A percentile compares a stretch with the other conserved stretches of the same genome.
Evolutionary conservation across 2,113 vertebrate species (phyloP).

Genomic region (Ictidomys tridecemlineatus): DNA sequence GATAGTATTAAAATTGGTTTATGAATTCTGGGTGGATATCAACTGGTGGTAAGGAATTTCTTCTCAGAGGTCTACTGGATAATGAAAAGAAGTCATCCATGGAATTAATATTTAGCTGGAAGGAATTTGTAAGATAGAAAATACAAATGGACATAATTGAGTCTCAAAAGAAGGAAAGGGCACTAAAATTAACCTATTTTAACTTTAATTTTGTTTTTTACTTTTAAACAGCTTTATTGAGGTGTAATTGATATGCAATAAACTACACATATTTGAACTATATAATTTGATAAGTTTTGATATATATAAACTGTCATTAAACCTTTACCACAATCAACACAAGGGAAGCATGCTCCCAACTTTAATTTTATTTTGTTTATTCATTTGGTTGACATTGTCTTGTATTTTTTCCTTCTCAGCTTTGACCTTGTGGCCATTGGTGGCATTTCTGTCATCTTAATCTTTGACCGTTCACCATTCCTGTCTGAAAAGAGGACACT

Average conservation of each 20-base stretch:
- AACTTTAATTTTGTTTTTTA: not conserved
- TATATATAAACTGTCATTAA: no score
- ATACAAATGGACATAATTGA: not conserved
- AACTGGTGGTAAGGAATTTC: not conserved
- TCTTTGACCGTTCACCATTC: constrained; percentile 98
- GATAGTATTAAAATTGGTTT: constrained; percentile 44
- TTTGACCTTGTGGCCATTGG: constrained; percentile 97
- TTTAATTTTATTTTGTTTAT: constrained; percentile 30
- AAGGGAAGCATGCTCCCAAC: not conserved
- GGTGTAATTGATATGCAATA: no score
- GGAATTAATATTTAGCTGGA: constrained; percentile 48
- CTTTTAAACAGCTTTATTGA: no score
- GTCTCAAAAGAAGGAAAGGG: not conserved
- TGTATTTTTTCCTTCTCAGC: constrained; percentile 87
- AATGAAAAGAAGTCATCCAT: constrained; percentile 53
- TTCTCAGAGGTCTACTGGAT: constrained; percentile 8
- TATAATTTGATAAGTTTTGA: no score
- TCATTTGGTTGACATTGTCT: constrained; percentile 12
- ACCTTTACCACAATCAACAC: no score
- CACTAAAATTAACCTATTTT: not conserved
- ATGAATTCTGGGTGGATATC: constrained; percentile 8
- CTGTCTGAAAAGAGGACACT: constrained; percentile 94
- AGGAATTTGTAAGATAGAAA: constrained; percentile 44
- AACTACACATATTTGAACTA: no score
- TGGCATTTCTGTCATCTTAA: constrained; percentile 94